phyloP scores from a whole-genome alignment of 2,113 vertebrate genomes.

The Brachionichthys hirsutus region DNA sequence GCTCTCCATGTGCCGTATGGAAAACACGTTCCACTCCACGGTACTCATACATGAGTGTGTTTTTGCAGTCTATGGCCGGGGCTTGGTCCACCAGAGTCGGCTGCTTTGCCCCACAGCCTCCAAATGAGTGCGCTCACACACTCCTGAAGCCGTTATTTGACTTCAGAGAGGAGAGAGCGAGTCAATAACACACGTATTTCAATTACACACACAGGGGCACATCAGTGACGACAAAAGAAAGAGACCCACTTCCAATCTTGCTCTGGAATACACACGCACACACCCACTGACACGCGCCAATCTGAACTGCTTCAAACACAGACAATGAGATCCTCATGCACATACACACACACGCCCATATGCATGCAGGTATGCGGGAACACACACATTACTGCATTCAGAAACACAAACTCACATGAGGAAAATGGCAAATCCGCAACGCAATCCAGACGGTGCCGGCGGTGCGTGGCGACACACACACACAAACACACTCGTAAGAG shows the following conservation, averaged over 20 bases:
- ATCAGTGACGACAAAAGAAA: conserved; percentile 64
- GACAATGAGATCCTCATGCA: conserved; percentile 6
- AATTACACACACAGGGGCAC: conserved; percentile 73
- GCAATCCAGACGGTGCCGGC: too few relatives aligned
- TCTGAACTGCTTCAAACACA: conserved; percentile 20
- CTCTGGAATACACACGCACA: conserved; percentile 39
- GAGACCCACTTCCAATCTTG: conserved; percentile 50
- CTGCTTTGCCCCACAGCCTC: conserved; percentile 51
- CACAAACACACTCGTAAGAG: background rate
- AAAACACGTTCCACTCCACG: too few relatives aligned
- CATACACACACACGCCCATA: conserved; percentile 7
- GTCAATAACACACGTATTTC: conserved; percentile 73
- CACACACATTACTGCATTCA: background rate
- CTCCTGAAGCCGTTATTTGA: conserved; percentile 58
- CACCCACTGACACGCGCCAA: conserved; percentile 27
- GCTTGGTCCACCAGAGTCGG: conserved; percentile 25
- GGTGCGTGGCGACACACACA: background rate
- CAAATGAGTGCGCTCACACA: conserved; percentile 61
- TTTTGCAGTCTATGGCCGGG: conserved; percentile 14
- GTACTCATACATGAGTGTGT: background rate
- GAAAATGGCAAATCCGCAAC: too few relatives aligned
- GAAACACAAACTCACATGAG: background rate
- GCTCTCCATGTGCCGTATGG: too few relatives aligned
- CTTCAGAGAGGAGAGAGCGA: conserved; percentile 47
- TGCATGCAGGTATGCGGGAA: background rate